A percentile compares a stretch with the other conserved stretches of the same genome.
phyloP scores from a whole-genome alignment of 1,140 invertebrate species.

The Mizuhopecten yessoensis region DNA sequence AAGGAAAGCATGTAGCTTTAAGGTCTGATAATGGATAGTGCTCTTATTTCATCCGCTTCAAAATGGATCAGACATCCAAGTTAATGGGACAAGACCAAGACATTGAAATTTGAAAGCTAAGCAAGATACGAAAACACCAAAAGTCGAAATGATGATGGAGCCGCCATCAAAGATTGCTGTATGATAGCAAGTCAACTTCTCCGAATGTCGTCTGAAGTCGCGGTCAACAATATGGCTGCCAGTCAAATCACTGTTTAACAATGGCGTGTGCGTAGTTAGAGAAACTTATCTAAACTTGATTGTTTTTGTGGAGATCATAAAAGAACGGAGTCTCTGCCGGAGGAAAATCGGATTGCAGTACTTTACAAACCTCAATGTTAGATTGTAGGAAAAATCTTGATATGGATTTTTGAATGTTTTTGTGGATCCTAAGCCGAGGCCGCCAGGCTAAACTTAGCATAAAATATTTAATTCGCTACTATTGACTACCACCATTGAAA shows the following conservation, averaged over 20 bases:
- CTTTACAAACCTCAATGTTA: not conserved
- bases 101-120: slow-evolving; percentile 35
- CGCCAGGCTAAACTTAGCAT: no score
- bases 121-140: slow-evolving; percentile 32
- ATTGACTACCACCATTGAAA: no score
- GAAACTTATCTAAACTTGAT: slow-evolving; percentile 35
- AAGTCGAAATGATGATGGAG: slow-evolving; percentile 23
- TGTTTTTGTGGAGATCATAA: not conserved
- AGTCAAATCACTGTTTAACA: slow-evolving; percentile 27
- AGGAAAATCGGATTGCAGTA: not conserved
- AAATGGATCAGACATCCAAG: slow-evolving; percentile 19
- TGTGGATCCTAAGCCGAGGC: no score
- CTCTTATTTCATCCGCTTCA: slow-evolving; percentile 33
- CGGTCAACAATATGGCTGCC: not conserved
- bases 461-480: no score
- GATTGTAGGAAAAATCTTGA: no score
- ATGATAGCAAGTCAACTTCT: not conserved
- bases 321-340: not conserved
- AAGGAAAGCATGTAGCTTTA: slow-evolving; percentile 27
- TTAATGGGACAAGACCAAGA: slow-evolving; percentile 33
- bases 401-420: no score
- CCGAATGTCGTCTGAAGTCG: not conserved
- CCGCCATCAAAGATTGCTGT: slow-evolving; percentile 5
- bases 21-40: slow-evolving; percentile 38
- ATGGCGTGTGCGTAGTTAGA: not conserved